Evolutionary conservation across 2,888 invertebrate genomes (phyloP).

Genomic region (Resseliella maxima): DNA sequence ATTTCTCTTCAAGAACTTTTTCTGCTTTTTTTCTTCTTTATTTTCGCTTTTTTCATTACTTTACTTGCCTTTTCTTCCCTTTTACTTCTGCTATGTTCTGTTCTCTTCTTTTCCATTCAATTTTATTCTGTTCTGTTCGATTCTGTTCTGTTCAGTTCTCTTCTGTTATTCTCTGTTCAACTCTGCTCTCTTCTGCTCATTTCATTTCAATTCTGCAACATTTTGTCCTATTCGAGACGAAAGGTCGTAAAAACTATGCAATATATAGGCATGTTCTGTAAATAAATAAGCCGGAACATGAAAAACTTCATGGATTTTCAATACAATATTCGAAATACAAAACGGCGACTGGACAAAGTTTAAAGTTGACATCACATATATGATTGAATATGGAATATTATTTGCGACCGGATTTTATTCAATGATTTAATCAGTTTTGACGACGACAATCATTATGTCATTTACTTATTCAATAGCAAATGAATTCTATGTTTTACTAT

Average conservation of each 20-base stretch:
- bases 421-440: conserved; percentile 22
- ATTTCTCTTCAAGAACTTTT: not conserved
- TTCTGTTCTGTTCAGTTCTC: no score
- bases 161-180: no score
- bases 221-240: not conserved
- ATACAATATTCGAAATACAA: no score
- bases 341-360: not conserved
- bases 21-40: no score
- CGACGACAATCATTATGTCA: not conserved
- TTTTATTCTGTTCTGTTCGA: no score
- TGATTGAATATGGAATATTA: not conserved
- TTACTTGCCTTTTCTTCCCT: no score
- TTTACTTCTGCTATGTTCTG: no score
- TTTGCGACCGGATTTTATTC: not conserved
- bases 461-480: not conserved
- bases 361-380: not conserved
- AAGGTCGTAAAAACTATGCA: not conserved
- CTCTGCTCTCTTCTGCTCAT: no score
- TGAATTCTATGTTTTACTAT: not conserved
- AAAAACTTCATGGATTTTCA: no score
- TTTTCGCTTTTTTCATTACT: not conserved
- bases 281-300: no score
- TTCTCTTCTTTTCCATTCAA: no score
- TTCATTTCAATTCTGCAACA: no score
- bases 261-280: not conserved